phyloP scores from a whole-genome alignment of 2,888 invertebrate species.

The Ophioninae sp. region DNA sequence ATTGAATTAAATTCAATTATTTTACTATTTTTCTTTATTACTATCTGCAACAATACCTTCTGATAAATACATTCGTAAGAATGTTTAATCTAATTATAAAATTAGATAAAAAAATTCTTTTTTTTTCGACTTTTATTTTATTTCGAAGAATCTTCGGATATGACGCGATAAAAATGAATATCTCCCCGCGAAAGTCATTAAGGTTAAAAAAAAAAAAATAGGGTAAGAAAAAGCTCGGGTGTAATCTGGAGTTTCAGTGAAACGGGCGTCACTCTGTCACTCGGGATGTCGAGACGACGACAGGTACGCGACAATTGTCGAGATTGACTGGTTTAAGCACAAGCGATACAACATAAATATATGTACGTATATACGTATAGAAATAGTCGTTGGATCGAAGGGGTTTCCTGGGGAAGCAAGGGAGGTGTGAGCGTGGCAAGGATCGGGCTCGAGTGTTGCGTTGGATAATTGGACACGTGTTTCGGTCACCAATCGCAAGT shows the following conservation, averaged over 20 bases:
- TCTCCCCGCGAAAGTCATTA: not conserved
- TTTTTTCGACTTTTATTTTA: too few species aligned
- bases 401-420: conserved; percentile 34
- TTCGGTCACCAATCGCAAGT: conserved; percentile 68
- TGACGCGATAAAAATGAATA: not conserved
- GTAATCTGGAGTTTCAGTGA: conserved; percentile 26
- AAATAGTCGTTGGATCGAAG: conserved; percentile 47
- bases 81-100: too few species aligned
- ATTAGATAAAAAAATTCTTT: too few species aligned
- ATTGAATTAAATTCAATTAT: too few species aligned
- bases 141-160: not conserved
- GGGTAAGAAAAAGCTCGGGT: not conserved
- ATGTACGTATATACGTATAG: conserved; percentile 30
- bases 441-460: conserved; percentile 60
- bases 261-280: conserved; percentile 42
- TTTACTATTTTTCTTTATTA: too few species aligned
- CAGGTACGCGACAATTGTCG: conserved; percentile 53
- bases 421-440: conserved; percentile 51
- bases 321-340: conserved; percentile 54
- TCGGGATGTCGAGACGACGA: conserved; percentile 39
- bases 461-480: conserved; percentile 80
- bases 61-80: too few species aligned
- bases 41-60: too few species aligned
- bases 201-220: not conserved
- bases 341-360: conserved; percentile 27